phyloP scores from a whole-genome alignment of 2,888 invertebrate genomes.

The Acanthosepion esculentum region DNA sequence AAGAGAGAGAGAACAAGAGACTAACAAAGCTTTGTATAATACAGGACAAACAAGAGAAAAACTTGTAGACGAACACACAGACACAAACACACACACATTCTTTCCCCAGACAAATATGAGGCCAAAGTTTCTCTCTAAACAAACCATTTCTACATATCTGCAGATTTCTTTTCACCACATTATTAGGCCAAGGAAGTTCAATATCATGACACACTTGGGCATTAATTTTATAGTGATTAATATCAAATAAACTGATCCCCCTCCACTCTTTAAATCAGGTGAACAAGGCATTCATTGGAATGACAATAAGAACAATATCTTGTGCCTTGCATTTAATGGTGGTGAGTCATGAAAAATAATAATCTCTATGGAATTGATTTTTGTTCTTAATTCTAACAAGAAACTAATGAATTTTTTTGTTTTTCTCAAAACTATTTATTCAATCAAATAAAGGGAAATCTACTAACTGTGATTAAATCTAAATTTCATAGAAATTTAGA shows the following conservation, averaged over 20 bases:
- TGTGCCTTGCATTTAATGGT: conserved; percentile 1
- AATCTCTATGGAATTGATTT: neutral
- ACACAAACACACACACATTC: neutral
- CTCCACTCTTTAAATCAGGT: neutral
- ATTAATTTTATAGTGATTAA: conserved; percentile 33
- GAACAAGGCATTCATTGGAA: neutral
- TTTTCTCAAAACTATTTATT: neutral
- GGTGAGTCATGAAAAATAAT: neutral
- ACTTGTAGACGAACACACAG: neutral
- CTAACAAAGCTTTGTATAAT: neutral
- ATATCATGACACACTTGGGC: neutral
- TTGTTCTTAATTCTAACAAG: neutral
- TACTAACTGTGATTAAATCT: neutral
- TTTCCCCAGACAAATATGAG: neutral
- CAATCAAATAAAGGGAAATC: neutral
- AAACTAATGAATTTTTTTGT: neutral
- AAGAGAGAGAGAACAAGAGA: conserved; percentile 45
- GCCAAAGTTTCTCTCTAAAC: neutral
- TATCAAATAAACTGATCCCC: neutral
- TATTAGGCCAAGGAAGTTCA: neutral
- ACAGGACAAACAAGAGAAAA: conserved; percentile 10
- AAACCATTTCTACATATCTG: conserved; percentile 39
- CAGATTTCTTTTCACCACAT: neutral
- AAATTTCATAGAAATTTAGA: neutral
- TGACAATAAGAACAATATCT: conserved; percentile 33